Conservation (phyloP, 2,113 vertebrate species). For the Sinosuthora webbiana region DNA sequence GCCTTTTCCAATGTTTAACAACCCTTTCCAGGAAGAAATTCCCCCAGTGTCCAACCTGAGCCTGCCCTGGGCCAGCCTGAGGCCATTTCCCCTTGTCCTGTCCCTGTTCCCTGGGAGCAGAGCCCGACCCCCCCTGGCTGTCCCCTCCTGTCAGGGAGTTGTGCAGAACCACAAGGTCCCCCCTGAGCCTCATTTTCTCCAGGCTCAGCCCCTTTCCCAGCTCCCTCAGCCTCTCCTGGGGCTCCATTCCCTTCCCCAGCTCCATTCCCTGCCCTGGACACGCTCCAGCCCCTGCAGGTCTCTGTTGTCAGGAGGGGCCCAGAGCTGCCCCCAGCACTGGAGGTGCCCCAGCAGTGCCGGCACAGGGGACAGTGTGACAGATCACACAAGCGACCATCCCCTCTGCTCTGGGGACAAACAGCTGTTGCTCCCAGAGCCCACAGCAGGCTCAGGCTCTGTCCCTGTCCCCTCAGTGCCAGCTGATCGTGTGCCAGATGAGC, state of each 20-base stretch:
- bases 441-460: not conserved
- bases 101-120: not conserved
- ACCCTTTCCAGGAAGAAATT: rapidly evolving
- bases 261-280: not conserved
- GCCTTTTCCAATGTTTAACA: not conserved
- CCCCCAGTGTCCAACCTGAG: rapidly evolving
- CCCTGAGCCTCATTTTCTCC: not conserved
- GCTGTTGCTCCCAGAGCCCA: not conserved
- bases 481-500: slow-evolving; percentile 99
- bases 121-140: not conserved
- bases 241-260: not conserved
- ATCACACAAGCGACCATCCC: rapidly evolving
- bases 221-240: no score
- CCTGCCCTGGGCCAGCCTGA: not conserved
- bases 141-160: not conserved
- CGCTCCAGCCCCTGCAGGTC: not conserved
- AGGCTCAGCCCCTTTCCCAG: not conserved
- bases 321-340: not conserved
- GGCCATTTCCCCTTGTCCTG: not conserved
- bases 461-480: slow-evolving; percentile 82
- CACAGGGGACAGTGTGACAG: not conserved
- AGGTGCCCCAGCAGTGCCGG: not conserved
- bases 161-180: not conserved
- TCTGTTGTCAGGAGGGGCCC: not conserved
- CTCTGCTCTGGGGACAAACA: not conserved